Percentiles rank a stretch among this genome's conserved stretches.
Evolutionary conservation across 1,140 invertebrate species (phyloP).

Genomic region (Leptinotarsa defecta): DNA sequence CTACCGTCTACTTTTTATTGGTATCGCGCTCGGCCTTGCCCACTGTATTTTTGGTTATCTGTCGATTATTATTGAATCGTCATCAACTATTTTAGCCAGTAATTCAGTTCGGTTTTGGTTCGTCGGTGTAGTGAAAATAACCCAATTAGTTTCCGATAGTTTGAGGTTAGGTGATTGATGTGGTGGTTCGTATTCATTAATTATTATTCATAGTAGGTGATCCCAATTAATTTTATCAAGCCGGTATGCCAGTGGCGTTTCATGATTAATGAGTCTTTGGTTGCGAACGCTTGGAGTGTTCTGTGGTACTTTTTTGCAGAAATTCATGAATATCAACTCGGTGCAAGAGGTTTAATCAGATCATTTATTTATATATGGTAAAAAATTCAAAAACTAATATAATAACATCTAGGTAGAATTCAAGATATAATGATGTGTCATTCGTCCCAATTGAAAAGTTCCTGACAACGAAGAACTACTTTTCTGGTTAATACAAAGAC

Average conservation of each 20-base stretch:
- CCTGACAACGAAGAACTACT: too few relatives aligned
- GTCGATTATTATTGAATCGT: background rate
- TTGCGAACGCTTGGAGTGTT: too few relatives aligned
- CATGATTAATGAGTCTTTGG: too few relatives aligned
- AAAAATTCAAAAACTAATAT: too few relatives aligned
- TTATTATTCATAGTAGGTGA: background rate
- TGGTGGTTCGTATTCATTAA: constrained; percentile 1
- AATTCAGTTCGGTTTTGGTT: background rate
- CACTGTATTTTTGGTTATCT: background rate
- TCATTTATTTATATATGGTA: too few relatives aligned
- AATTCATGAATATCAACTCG: too few relatives aligned
- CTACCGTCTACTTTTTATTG: background rate
- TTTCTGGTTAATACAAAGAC: too few relatives aligned
- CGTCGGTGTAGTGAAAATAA: constrained; percentile 5
- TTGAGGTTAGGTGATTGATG: constrained; percentile 8
- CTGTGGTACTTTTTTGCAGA: too few relatives aligned
- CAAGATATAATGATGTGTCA: too few relatives aligned
- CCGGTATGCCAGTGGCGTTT: background rate
- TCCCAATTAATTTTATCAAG: constrained; percentile 1
- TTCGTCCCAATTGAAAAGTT: too few relatives aligned
- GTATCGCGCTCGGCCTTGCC: background rate
- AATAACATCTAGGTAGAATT: too few relatives aligned
- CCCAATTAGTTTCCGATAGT: background rate
- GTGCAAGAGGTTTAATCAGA: too few relatives aligned
- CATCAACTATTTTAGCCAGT: background rate